Base-by-base conservation (phyloP, 1,140 invertebrate species). In the Drosophila prosaltans region DNA sequence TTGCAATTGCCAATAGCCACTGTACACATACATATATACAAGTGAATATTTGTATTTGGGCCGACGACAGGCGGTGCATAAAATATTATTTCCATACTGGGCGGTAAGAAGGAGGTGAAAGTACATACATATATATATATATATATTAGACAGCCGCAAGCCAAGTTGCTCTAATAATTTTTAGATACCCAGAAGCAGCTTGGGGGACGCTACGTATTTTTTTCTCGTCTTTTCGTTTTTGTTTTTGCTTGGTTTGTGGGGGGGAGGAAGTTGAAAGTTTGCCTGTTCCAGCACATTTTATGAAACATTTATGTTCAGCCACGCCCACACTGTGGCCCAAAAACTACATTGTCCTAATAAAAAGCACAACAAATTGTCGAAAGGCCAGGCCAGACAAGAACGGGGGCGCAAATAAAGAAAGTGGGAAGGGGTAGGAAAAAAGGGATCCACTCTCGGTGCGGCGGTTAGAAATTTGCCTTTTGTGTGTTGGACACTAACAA, bases 291-390 rank as follows among this genome's bases (percentile, higher is more conserved):
- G 58, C 62, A 68, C 68, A 72, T 72, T 80, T 85, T 85, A 86
- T 86, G 82, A 86, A 86, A 86, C 82, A 86, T 86, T 86, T 85
- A 85, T 85, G 81, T 66, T 61, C 39, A 28, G 26, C 36, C 51
- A 28, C 21, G 48, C 40, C 4, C 21, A 16, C 21, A 39, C 48
- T n/a, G 51, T 24, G 32, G 9, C 67, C 51, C 60, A 36, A 1
- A 40, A 40, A 45, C 60, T 65, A 69, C 60, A 71, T 69, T 71
- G 77, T 78, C 68, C 69, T 81, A 78, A 79, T 86, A 83, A 86
- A 86, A 84, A 86, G 72, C 78, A 81, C 82, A 86, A 86, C 82
- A 86, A 86, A 86, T 86, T 86, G 82, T 86, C 82, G 75, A 75
- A 65, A 69, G 70, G 72, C 72, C 66, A 72, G 58, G 2, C 32